phyloP scores from a whole-genome alignment of 1,140 invertebrate genomes.

The Heliconius eleuchia region DNA sequence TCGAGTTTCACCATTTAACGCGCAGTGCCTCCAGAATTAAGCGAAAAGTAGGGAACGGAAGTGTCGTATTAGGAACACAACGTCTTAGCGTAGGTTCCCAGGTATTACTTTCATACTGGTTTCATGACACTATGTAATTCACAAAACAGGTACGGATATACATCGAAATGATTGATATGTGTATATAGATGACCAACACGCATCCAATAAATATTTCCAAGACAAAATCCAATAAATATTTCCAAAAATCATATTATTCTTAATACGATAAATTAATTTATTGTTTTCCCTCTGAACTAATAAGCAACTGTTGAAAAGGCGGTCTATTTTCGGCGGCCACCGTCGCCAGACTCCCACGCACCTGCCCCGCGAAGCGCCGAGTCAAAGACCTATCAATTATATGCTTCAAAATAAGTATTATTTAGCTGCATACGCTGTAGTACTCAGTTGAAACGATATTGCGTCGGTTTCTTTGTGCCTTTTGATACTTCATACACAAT shows the following conservation, averaged over 20 bases:
- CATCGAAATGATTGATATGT: no score
- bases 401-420: neutral
- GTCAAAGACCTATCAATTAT: conserved; percentile 47
- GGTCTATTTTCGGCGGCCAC: conserved; percentile 17
- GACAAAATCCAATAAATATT: neutral
- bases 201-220: neutral
- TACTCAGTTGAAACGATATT: neutral
- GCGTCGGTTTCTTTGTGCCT: neutral
- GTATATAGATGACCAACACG: no score
- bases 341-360: conserved; percentile 30
- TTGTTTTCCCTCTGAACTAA: neutral
- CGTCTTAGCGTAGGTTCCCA: no score
- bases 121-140: no score
- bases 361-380: conserved; percentile 18
- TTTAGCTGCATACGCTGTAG: neutral
- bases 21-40: no score
- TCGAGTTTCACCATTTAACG: no score
- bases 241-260: neutral
- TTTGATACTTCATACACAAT: neutral
- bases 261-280: neutral
- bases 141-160: no score
- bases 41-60: no score
- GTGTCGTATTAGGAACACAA: no score
- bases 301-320: conserved; percentile 1
- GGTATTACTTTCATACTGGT: no score